Base-by-base conservation (phyloP, 2,888 invertebrate species). In the Salpingus planirostris region DNA sequence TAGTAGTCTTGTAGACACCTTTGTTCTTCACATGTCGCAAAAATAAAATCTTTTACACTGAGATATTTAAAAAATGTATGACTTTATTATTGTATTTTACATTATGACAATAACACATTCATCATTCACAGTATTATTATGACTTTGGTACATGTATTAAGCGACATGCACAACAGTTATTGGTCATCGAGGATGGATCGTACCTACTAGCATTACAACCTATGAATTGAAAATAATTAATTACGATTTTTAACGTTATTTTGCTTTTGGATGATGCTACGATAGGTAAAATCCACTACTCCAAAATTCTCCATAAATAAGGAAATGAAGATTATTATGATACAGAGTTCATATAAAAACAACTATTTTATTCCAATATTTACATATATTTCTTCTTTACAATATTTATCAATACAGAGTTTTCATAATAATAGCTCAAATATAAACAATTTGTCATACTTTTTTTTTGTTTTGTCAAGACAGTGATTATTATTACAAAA, bases 371-470 rank as follows among this genome's bases (percentile, higher is more conserved):
- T 52, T 54, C 50, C 46, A 47, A 43, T 55, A 55, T 57, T 46
- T 57, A 57, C 53, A 56, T 55, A 31, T 31, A 24, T 38, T 26
- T 44, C 44, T 36, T 55, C 52, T 51, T 37, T 57, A 57, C 56
- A 55, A 49, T 52, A 52, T 46, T 48, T 44, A 41, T 54, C 49
- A 57, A 57, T 52, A 59, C 58, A 59, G 51, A 52, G 49, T 49
- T 50, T 52, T n/a, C n/a, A n/a, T n/a, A n/a, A n/a, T n/a, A n/a
- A n/a, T n/a, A 59, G 57, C 59, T 57, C 57, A 60, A 60, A 59
- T 62, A 62, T 59, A 60, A 54, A 56, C 52, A 51, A 51, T 50
- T 49, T 54, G 37, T 50, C n/a, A n/a, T n/a, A n/a, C n/a, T n/a
- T n/a, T n/a, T n/a, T n/a, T n/a, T n/a, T n/a, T n/a, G n/a, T n/a